Conservation (phyloP, 2,797 vertebrate species). For the Phaenicophaeus curvirostris region DNA sequence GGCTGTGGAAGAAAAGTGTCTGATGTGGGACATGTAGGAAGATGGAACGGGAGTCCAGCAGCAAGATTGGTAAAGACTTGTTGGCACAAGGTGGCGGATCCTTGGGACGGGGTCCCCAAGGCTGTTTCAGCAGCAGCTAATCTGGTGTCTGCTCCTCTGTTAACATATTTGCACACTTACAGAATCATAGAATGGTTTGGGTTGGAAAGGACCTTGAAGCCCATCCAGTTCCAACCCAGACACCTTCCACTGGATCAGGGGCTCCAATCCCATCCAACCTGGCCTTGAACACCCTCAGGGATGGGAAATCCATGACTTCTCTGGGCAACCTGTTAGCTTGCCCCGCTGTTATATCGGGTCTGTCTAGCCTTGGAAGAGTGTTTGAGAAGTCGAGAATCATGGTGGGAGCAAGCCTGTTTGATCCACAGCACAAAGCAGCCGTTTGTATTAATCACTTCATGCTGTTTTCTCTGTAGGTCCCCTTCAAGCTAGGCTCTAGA, state of each 20-base stretch:
- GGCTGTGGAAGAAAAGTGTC: neutral
- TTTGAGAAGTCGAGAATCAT: neutral
- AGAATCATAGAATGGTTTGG: too few relatives aligned
- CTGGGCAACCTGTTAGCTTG: neutral
- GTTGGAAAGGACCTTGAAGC: too few relatives aligned
- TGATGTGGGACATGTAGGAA: rapidly evolving
- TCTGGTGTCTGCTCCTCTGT: neutral
- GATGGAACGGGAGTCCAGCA: neutral
- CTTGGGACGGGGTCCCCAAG: rapidly evolving
- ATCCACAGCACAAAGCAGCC: neutral
- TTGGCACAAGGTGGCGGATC: neutral
- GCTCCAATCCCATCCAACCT: too few relatives aligned
- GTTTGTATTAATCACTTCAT: neutral
- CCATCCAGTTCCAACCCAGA: too few relatives aligned
- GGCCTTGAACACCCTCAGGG: too few relatives aligned
- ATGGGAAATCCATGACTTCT: too few relatives aligned
- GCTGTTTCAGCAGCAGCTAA: neutral
- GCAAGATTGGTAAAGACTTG: neutral
- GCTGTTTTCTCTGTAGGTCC: neutral
- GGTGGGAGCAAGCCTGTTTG: neutral
- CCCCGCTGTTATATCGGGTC: neutral
- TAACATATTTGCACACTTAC: neutral
- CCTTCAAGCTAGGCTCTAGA: neutral
- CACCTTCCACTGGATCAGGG: too few relatives aligned
- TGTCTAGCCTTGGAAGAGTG: neutral